Evolutionary conservation across 2,113 vertebrate genomes (phyloP).

Genomic region (Megaceryle torquata): DNA sequence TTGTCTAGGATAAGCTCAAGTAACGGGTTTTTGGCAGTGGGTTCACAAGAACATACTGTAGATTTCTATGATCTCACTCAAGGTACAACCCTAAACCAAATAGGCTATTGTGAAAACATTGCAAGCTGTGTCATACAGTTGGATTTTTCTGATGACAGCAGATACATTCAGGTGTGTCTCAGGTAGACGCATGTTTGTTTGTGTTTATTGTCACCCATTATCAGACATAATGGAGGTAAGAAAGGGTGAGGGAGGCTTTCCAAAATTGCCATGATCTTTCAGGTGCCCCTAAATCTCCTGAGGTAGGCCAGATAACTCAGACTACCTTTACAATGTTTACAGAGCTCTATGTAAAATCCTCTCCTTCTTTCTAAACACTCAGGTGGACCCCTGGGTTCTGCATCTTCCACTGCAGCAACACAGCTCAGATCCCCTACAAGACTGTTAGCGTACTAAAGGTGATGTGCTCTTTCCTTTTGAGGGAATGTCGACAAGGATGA

Average conservation of each 20-base stretch:
- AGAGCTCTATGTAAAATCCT: not conserved
- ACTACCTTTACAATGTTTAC: not conserved
- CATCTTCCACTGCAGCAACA: accelerated
- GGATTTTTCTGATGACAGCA: constrained; percentile 96
- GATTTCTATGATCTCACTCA: constrained; percentile 96
- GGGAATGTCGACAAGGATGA: not conserved
- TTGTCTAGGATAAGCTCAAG: constrained; percentile 90
- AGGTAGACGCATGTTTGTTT: accelerated
- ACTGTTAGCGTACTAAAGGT: not conserved
- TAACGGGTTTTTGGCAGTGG: constrained; percentile 89
- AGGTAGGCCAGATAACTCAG: not conserved
- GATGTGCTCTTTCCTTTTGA: accelerated
- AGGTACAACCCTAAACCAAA: constrained; percentile 90
- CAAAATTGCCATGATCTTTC: not conserved
- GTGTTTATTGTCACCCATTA: not conserved
- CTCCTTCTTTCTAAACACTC: not conserved
- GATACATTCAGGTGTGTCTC: constrained; percentile 85
- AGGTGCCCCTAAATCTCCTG: not conserved
- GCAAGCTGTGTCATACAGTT: constrained; percentile 92
- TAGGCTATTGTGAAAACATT: constrained; percentile 95
- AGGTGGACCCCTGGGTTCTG: no score
- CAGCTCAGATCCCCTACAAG: not conserved
- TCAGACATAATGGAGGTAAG: not conserved
- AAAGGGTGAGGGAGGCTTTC: not conserved
- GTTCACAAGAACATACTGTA: constrained; percentile 89